Evolutionary conservation across 2,113 vertebrate genomes (phyloP).

Genomic region (Syrrhaptes paradoxus): DNA sequence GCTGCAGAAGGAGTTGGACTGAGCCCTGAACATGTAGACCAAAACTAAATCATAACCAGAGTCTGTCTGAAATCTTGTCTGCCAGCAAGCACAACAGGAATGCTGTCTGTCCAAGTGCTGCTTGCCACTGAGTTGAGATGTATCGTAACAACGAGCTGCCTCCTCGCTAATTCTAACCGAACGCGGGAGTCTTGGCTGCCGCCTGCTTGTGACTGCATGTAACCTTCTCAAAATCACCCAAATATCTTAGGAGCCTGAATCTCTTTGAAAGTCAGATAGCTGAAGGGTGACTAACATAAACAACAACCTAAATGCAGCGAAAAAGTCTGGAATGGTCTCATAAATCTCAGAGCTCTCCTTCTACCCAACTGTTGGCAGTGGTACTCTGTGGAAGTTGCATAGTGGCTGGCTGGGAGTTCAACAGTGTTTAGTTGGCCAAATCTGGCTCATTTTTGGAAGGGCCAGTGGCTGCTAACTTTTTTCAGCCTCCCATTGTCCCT

Average conservation of each 20-base stretch:
- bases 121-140: neutral
- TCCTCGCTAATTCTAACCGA: neutral
- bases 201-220: neutral
- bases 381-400: neutral
- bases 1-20: neutral
- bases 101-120: neutral
- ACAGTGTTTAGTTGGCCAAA: neutral
- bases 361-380: neutral
- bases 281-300: neutral
- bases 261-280: neutral
- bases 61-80: conserved; percentile 39
- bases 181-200: neutral
- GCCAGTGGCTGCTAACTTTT: neutral
- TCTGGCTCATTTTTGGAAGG: neutral
- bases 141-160: neutral
- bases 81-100: conserved; percentile 19
- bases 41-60: conserved; percentile 42
- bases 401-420: neutral
- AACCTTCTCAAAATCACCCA: neutral
- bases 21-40: neutral
- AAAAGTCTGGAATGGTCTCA: neutral
- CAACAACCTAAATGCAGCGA: neutral
- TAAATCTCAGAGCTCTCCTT: neutral
- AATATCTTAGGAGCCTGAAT: neutral
- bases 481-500: neutral